Evolutionary conservation across 92 coral and sea anemone genomes (phyloP).

Genomic region (Siderastrea siderea): DNA sequence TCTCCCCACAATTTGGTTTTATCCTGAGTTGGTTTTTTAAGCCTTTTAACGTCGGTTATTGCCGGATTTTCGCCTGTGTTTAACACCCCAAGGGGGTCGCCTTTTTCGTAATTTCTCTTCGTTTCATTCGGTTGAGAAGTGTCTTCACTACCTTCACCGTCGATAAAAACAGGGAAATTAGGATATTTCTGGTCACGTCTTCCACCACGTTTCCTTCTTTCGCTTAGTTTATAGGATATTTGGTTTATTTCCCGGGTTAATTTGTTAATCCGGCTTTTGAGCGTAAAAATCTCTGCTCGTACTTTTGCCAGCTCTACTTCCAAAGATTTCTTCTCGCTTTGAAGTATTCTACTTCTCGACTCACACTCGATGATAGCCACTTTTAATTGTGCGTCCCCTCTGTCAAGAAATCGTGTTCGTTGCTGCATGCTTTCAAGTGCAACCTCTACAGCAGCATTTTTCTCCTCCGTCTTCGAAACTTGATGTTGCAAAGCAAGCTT

Average conservation of each 20-base stretch:
- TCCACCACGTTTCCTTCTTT: constrained; percentile 8
- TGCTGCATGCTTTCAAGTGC: constrained; percentile 48
- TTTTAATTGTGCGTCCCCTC: constrained; percentile 21
- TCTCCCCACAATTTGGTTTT: background rate
- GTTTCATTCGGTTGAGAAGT: background rate
- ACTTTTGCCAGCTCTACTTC: background rate
- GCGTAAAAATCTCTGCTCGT: background rate
- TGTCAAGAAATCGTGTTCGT: constrained; percentile 13
- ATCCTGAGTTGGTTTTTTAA: background rate
- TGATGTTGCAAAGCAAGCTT: constrained; percentile 57
- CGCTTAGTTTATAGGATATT: constrained; percentile 27
- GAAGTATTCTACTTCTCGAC: background rate
- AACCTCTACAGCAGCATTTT: constrained; percentile 59
- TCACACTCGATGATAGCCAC: background rate
- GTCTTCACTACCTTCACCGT: background rate
- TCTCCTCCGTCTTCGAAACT: constrained; percentile 51
- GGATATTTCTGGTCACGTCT: constrained; percentile 10
- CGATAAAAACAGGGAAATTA: background rate
- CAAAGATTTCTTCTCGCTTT: background rate
- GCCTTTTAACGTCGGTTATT: background rate
- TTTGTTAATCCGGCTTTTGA: constrained; percentile 44
- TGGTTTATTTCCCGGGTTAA: constrained; percentile 31
- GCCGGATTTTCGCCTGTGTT: background rate
- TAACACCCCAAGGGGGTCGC: background rate
- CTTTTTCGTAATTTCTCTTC: background rate